phyloP scores from a whole-genome alignment of 2,888 invertebrate species.

The Xestia sexstrigata region DNA sequence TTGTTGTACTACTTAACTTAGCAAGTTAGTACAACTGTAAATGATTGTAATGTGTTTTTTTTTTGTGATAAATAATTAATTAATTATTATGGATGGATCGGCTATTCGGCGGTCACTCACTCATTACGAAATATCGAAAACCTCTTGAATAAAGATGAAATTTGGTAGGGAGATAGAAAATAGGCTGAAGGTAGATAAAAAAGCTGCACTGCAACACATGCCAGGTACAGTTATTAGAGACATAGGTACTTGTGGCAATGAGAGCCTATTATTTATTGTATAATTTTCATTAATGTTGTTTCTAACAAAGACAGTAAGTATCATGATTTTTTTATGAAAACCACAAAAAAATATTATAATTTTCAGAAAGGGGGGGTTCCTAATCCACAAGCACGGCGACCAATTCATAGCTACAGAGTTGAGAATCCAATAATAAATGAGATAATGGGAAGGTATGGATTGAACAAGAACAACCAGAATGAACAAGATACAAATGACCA shows the following conservation, averaged over 20 bases:
- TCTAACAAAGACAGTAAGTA: not conserved
- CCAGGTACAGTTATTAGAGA: not conserved
- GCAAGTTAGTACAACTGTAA: too few relatives aligned
- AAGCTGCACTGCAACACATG: too few relatives aligned
- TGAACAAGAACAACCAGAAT: constrained; percentile 53
- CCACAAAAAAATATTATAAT: constrained; percentile 1
- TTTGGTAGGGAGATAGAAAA: too few relatives aligned
- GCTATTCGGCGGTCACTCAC: too few relatives aligned
- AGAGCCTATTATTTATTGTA: not conserved
- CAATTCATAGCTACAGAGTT: constrained; percentile 75
- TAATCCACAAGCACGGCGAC: constrained; percentile 78
- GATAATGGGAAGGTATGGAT: constrained; percentile 77
- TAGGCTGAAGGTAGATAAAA: too few relatives aligned
- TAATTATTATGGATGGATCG: too few relatives aligned
- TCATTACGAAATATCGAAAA: too few relatives aligned
- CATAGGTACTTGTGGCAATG: not conserved
- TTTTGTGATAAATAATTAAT: too few relatives aligned
- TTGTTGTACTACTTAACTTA: too few relatives aligned
- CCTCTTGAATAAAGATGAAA: too few relatives aligned
- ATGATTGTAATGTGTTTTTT: too few relatives aligned
- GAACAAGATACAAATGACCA: constrained; percentile 20
- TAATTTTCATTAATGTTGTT: not conserved
- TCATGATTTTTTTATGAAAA: not conserved
- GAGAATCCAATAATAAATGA: constrained; percentile 23
- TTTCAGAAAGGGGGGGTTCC: constrained; percentile 76